phyloP scores from a whole-genome alignment of 2,797 vertebrate genomes.

The Knipowitschia caucasica region DNA sequence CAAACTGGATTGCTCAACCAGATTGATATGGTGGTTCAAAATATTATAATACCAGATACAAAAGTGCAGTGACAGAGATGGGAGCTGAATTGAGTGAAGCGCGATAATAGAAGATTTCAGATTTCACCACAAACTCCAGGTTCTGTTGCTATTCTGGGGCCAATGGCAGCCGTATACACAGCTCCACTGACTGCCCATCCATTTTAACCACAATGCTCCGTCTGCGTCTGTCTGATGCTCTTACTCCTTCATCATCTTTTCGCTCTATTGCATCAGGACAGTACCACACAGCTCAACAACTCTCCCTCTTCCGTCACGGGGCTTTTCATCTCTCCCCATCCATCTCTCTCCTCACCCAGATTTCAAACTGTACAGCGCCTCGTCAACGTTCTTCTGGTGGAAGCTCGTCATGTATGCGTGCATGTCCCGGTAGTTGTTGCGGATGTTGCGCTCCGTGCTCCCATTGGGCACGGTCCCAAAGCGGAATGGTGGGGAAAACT shows the following conservation, averaged over 20 bases:
- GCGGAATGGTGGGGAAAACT: constrained; percentile 96
- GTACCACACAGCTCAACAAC: constrained; percentile 50
- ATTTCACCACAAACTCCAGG: constrained; percentile 39
- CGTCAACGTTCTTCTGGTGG: constrained; percentile 96
- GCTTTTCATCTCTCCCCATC: constrained; percentile 43
- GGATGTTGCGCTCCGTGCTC: constrained; percentile 98
- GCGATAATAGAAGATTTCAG: constrained; percentile 29
- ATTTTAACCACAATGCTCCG: constrained; percentile 44
- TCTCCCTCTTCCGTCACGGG: constrained; percentile 36
- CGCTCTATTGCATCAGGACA: constrained; percentile 59
- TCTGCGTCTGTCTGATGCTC: constrained; percentile 33
- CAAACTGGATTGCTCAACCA: not conserved
- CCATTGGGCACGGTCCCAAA: constrained; percentile 98
- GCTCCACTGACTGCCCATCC: constrained; percentile 51
- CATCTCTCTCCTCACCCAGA: constrained; percentile 81
- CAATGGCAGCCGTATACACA: constrained; percentile 41
- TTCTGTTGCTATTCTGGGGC: constrained; percentile 54
- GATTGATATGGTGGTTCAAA: constrained; percentile 25
- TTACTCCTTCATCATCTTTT: constrained; percentile 51
- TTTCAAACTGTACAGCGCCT: constrained; percentile 93
- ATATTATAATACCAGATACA: constrained; percentile 19
- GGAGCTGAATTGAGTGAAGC: constrained; percentile 20
- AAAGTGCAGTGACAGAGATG: constrained; percentile 16
- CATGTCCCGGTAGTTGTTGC: constrained; percentile 99
- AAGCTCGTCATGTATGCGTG: constrained; percentile 99